A percentile compares a stretch with the other conserved stretches of the same genome.
These are phyloP conservation scores for Subacronicta megacephala DNA, from an alignment of 2,888 invertebrate genomes.

Conservation along the genomic window DNA sequence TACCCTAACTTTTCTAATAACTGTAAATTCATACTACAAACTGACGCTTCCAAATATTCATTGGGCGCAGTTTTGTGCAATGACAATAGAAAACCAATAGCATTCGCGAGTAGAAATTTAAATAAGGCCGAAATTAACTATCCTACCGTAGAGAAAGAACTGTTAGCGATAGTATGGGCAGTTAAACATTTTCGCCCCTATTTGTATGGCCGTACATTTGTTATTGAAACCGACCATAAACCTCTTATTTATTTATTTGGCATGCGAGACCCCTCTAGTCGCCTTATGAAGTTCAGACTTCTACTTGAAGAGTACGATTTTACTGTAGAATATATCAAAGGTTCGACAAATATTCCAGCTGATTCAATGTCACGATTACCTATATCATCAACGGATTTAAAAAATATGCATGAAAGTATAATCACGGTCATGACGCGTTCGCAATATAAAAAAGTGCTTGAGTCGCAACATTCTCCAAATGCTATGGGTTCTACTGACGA, in stretches of 20 bases:
- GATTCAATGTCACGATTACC: conserved; percentile 25
- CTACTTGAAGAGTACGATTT: conserved; percentile 35
- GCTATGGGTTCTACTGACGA: neutral
- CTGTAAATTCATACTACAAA: conserved; percentile 1
- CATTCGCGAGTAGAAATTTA: conserved; percentile 29
- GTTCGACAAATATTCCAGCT: conserved; percentile 25
- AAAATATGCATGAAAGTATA: conserved; percentile 26
- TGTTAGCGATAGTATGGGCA: conserved; percentile 33
- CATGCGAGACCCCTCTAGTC: conserved; percentile 34
- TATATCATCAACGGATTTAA: conserved; percentile 2
- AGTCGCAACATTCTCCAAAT: neutral
- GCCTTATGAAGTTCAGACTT: conserved; percentile 28
- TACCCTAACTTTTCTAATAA: conserved; percentile 5
- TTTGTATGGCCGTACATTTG: conserved; percentile 33
- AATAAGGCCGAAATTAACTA: conserved; percentile 34
- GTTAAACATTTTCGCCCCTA: conserved; percentile 41
- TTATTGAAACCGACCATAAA: conserved; percentile 33
- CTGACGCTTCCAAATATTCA: conserved; percentile 1
- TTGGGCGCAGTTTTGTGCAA: conserved; percentile 11
- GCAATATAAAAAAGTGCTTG: neutral
- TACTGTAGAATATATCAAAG: conserved; percentile 28
- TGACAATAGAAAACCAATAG: conserved; percentile 19
- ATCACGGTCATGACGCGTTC: conserved; percentile 11
- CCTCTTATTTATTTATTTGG: conserved; percentile 30
- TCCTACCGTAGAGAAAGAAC: conserved; percentile 36